Percentiles rank a stretch among this genome's conserved stretches.
These are phyloP conservation scores for Dendropsophus ebraccatus DNA, from an alignment of 2,113 vertebrate species.

Conservation along the genomic window DNA sequence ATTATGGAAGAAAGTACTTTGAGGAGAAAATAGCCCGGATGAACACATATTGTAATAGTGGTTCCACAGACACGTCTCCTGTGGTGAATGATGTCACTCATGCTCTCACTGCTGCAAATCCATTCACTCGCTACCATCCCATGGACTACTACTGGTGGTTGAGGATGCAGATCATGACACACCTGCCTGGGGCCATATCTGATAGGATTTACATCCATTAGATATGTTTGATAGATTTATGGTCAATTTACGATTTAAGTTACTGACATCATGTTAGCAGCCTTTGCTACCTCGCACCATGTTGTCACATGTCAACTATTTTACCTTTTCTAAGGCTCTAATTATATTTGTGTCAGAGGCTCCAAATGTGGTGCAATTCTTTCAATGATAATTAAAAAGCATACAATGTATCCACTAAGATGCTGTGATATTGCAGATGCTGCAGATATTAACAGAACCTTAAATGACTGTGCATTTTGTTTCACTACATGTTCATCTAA, in stretches of 20 bases:
- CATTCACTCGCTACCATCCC: constrained; percentile 79
- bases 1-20: constrained; percentile 77
- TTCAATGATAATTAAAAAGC: no score
- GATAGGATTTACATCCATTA: constrained; percentile 78
- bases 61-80: constrained; percentile 69
- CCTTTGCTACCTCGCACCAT: constrained; percentile 9
- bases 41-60: constrained; percentile 73
- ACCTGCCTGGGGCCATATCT: constrained; percentile 73
- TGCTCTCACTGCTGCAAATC: constrained; percentile 69
- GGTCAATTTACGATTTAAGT: neutral
- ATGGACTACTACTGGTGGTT: constrained; percentile 86
- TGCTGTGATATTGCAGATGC: no score
- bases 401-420: neutral
- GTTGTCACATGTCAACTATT: neutral
- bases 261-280: neutral
- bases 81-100: constrained; percentile 74
- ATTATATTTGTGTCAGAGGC: neutral
- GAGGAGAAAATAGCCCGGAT: constrained; percentile 76
- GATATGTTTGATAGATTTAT: neutral
- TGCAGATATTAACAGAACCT: neutral
- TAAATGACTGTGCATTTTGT: neutral
- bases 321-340: neutral
- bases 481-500: neutral
- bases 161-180: constrained; percentile 81
- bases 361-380: neutral